Evolutionary conservation across 2,888 invertebrate genomes (phyloP).

Genomic region (Drosophila falleni): DNA sequence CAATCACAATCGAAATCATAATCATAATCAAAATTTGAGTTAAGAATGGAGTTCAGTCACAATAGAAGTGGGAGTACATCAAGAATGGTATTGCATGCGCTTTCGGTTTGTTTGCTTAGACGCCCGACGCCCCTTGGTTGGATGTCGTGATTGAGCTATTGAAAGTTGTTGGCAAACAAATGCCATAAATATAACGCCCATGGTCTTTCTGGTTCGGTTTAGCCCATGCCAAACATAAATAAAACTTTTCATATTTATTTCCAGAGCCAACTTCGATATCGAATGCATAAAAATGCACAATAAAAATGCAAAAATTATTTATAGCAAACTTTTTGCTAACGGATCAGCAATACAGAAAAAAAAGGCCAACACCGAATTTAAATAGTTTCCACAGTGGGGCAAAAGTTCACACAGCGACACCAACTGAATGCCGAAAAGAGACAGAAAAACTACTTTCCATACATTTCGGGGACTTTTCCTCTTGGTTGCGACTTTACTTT

Average conservation of each 20-base stretch:
- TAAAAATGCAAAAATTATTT: slow-evolving; percentile 82
- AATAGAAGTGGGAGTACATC: slow-evolving; percentile 13
- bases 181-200: slow-evolving; percentile 77
- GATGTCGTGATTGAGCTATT: slow-evolving; percentile 74
- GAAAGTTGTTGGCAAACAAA: slow-evolving; percentile 82
- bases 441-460: slow-evolving; percentile 29
- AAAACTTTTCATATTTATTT: slow-evolving; percentile 81
- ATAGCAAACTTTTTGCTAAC: slow-evolving; percentile 65
- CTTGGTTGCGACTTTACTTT: slow-evolving; percentile 30
- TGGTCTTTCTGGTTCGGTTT: slow-evolving; percentile 34
- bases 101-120: slow-evolving; percentile 45
- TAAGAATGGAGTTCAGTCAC: background rate
- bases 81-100: slow-evolving; percentile 41
- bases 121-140: slow-evolving; percentile 19
- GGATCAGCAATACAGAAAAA: slow-evolving; percentile 42
- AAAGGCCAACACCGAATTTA: slow-evolving; percentile 64
- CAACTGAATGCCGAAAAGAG: slow-evolving; percentile 25
- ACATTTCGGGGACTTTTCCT: slow-evolving; percentile 27
- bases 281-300: slow-evolving; percentile 81
- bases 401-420: slow-evolving; percentile 45
- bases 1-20: too few relatives aligned
- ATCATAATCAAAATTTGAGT: slow-evolving; percentile 14
- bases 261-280: slow-evolving; percentile 75
- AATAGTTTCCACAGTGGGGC: slow-evolving; percentile 67
- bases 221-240: slow-evolving; percentile 69